These are phyloP conservation scores for Verasper variegatus DNA, from an alignment of 2,113 vertebrate genomes.

Conservation along the genomic window DNA sequence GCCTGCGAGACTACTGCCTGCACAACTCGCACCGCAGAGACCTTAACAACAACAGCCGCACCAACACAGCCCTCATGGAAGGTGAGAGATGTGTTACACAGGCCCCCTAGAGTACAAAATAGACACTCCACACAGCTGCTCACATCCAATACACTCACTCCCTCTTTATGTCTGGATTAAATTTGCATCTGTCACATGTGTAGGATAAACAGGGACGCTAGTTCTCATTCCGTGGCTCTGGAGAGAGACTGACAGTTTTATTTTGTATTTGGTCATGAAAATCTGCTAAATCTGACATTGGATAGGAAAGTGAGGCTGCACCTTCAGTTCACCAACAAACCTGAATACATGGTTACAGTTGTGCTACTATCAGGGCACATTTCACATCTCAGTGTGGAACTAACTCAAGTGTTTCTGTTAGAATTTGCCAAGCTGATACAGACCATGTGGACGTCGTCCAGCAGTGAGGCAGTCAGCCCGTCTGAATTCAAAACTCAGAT, in stretches of 20 bases:
- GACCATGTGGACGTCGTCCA: conserved; percentile 92
- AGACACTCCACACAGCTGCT: conserved; percentile 6
- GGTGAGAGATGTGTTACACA: conserved; percentile 77
- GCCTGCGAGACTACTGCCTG: conserved; percentile 95
- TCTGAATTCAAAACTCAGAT: conserved; percentile 99
- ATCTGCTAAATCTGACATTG: background rate
- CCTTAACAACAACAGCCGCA: conserved; percentile 92
- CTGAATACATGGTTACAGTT: background rate
- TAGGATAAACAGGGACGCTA: background rate
- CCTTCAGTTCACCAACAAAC: background rate
- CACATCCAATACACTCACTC: background rate
- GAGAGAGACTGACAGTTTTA: background rate
- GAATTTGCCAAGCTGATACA: conserved; percentile 97
- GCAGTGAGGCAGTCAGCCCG: conserved; percentile 93
- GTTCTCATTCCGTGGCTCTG: background rate
- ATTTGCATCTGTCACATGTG: background rate
- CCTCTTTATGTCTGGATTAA: background rate
- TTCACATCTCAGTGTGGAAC: background rate
- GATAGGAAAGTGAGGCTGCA: background rate
- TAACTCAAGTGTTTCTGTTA: conserved; percentile 63
- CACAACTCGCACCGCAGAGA: conserved; percentile 93
- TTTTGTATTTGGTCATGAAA: background rate
- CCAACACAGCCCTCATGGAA: conserved; percentile 94
- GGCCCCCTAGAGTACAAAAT: conserved; percentile 29
- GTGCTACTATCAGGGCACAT: background rate